Percentiles rank a stretch among this genome's conserved stretches.
Evolutionary conservation across 64 coral and sea anemone genomes (phyloP).

Genomic region (Hydrozoanthus tunicans): DNA sequence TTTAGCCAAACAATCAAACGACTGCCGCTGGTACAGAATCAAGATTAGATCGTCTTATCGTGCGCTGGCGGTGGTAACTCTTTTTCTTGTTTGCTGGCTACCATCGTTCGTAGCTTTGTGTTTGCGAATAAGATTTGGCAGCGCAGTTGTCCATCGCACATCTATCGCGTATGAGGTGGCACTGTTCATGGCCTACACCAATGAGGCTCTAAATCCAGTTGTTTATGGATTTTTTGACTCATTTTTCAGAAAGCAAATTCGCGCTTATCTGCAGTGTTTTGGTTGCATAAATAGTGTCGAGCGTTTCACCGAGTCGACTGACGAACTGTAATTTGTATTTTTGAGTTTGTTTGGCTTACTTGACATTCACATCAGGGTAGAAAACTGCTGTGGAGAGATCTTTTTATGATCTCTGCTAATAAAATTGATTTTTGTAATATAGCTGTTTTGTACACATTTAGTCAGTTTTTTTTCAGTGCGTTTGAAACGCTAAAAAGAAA

Average conservation of each 20-base stretch:
- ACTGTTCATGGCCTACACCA: slow-evolving; percentile 58
- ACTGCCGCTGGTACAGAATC: background rate
- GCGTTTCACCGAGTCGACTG: no score
- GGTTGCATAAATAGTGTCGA: no score
- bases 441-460: no score
- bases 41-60: slow-evolving; percentile 30
- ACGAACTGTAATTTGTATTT: no score
- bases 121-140: slow-evolving; percentile 15
- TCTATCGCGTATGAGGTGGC: slow-evolving; percentile 45
- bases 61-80: slow-evolving; percentile 32
- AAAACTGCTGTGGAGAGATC: no score
- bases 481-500: no score
- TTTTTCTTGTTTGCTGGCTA: slow-evolving; percentile 48
- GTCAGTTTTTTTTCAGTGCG: no score
- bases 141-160: background rate
- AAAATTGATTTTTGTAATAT: no score
- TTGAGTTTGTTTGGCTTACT: no score
- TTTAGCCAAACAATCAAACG: background rate
- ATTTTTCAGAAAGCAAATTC: slow-evolving; percentile 20
- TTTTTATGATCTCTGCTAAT: no score
- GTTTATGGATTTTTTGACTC: slow-evolving; percentile 50
- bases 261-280: no score
- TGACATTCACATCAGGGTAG: no score
- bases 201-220: slow-evolving; percentile 54
- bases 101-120: slow-evolving; percentile 35